Base-by-base conservation (phyloP, 2,797 vertebrate genomes). In the Micromesistius poutassou region DNA sequence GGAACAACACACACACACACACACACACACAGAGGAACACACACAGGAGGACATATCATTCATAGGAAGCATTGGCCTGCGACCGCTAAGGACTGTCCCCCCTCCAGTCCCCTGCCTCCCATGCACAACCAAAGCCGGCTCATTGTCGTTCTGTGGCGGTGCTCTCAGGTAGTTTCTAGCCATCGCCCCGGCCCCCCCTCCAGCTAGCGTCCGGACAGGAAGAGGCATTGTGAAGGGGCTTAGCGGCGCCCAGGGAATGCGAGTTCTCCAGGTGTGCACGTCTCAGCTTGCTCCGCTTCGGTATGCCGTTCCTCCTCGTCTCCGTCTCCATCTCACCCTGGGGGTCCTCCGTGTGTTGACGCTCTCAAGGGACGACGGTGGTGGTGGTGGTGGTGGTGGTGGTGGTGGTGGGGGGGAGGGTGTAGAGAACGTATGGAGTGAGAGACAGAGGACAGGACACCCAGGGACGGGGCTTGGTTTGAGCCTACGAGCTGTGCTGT, bases 171-270 rank as follows among this genome's bases (percentile, higher is more conserved):
- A 62, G n/a, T 22, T 62, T 62, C 55, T 10, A 62, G 55, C 55
- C 25, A 8, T 5, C 7, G n/a, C 79, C 81, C 73, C 0, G 40
- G 66, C n/a, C 42, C 35, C n/a, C n/a, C 66, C 9, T 71, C 38
- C 40, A 40, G 72, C 80, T 77, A 4, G 30, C 75, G 82, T 73
- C 5, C 76, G 4, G 31, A 66, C 62, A 88, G 77, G 80, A 73
- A 76, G 25, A 55, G 1, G 12, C 72, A 71, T 88, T 88, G 82
- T 87, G 80, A 0, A 9, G 71, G 55, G 7, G 42, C 83, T 89
- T 79, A 76, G 78, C 55, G 55, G 38, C 86, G 84, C 62, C 73
- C n/a, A 8, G 25, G 79, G 50, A 38, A 75, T 7, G 25, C 9
- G 6, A 76, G 72, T 70, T n/a, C 55, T 50, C 1, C 30, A 30